These are phyloP conservation scores for Sphecodes monilicornis DNA, from an alignment of 2,888 invertebrate genomes.

Conservation along the genomic window DNA sequence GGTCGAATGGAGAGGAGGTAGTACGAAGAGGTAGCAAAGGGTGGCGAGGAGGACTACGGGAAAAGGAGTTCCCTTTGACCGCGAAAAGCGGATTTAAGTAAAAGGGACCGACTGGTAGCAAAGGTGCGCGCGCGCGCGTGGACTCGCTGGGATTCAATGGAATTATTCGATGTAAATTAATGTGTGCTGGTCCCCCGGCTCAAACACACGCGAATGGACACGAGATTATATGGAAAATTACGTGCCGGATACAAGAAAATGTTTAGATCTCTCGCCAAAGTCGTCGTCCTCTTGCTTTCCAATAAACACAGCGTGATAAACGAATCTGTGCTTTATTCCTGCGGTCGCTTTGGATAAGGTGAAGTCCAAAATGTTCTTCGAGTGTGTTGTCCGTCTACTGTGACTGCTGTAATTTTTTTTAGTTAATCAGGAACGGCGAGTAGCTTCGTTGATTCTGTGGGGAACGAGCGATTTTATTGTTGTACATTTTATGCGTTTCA, in stretches of 20 bases:
- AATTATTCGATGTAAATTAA: conserved; percentile 11
- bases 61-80: conserved; percentile 36
- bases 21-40: conserved; percentile 22
- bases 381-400: neutral
- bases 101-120: conserved; percentile 25
- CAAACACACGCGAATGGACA: neutral
- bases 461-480: too few species aligned
- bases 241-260: neutral
- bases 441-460: too few species aligned
- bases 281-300: neutral
- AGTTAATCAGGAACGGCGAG: neutral
- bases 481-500: too few species aligned
- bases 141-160: neutral
- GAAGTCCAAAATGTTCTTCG: neutral
- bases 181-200: neutral
- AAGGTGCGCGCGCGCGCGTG: neutral
- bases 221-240: neutral
- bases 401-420: neutral
- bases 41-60: neutral
- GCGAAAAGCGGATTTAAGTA: conserved; percentile 19
- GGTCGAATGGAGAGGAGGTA: conserved; percentile 18
- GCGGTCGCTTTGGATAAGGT: too few species aligned
- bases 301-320: neutral
- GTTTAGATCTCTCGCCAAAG: neutral
- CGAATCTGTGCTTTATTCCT: neutral